These are phyloP conservation scores for Scrobipalpa costella DNA, from an alignment of 2,888 invertebrate genomes.

Conservation along the genomic window DNA sequence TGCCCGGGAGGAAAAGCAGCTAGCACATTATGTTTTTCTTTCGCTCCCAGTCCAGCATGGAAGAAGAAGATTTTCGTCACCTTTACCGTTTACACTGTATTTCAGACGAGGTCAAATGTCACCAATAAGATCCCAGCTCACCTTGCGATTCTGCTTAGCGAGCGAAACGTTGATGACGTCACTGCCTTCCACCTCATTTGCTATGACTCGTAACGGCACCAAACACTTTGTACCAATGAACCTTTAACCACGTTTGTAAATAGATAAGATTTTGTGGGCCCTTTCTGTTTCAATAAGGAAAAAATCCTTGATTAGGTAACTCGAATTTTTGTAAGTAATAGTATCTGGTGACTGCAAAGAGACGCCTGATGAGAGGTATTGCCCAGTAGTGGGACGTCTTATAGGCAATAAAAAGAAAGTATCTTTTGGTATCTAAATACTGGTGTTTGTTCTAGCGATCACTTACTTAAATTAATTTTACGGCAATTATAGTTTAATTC, in stretches of 20 bases:
- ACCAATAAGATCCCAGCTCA: not conserved
- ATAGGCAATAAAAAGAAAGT: no score
- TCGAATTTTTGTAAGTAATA: not conserved
- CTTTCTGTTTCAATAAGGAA: constrained; percentile 14
- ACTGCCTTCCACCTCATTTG: constrained; percentile 20
- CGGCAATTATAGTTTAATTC: no score
- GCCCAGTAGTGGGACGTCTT: no score
- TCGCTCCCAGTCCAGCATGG: no score
- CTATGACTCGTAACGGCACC: constrained; percentile 15
- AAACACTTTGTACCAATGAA: constrained; percentile 24
- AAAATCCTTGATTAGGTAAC: constrained; percentile 4
- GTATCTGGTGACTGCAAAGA: no score
- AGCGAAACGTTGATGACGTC: constrained; percentile 12
- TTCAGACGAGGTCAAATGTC: not conserved
- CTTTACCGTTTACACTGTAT: no score
- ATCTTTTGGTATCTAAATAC: not conserved
- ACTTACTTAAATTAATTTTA: no score
- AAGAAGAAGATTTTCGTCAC: no score
- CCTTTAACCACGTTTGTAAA: constrained; percentile 7
- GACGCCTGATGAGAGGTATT: no score
- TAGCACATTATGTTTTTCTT: no score
- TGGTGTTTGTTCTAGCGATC: no score
- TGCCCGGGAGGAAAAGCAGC: no score
- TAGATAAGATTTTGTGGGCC: not conserved
- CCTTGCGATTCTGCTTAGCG: not conserved